Percentiles rank a stretch among this genome's conserved stretches.
phyloP scores from a whole-genome alignment of 1,140 invertebrate genomes.

The Bacillus rossius region DNA sequence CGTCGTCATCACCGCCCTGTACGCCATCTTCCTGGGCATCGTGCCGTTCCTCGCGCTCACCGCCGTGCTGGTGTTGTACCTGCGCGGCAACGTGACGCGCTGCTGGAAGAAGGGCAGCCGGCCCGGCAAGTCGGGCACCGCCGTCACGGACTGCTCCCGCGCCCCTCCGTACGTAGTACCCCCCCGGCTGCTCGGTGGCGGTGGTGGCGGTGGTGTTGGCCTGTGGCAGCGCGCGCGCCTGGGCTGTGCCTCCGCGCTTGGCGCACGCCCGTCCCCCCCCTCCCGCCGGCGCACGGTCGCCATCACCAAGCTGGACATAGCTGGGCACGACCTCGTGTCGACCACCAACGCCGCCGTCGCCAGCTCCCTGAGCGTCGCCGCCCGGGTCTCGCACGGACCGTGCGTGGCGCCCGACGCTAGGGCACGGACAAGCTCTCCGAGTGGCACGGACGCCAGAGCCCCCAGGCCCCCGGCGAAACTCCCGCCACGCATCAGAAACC shows the following conservation, averaged over 20 bases:
- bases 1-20: conserved; percentile 66
- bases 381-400: too few species aligned
- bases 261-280: too few species aligned
- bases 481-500: too few species aligned
- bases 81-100: conserved; percentile 55
- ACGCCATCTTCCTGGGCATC: conserved; percentile 78
- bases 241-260: neutral
- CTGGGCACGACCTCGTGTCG: conserved; percentile 57
- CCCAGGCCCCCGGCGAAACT: too few species aligned
- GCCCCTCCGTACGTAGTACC: conserved; percentile 3
- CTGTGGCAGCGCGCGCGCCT: too few species aligned
- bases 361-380: conserved; percentile 23
- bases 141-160: neutral
- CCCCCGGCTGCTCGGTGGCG: neutral
- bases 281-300: too few species aligned
- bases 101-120: conserved; percentile 51
- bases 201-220: too few species aligned
- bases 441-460: too few species aligned
- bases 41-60: conserved; percentile 60
- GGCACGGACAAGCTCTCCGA: too few species aligned
- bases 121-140: neutral
- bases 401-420: too few species aligned
- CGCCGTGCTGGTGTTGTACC: conserved; percentile 55
- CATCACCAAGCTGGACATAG: conserved; percentile 50
- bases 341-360: conserved; percentile 62